Conservation (phyloP, 2,888 invertebrate species). For the Callinectes sapidus region DNA sequence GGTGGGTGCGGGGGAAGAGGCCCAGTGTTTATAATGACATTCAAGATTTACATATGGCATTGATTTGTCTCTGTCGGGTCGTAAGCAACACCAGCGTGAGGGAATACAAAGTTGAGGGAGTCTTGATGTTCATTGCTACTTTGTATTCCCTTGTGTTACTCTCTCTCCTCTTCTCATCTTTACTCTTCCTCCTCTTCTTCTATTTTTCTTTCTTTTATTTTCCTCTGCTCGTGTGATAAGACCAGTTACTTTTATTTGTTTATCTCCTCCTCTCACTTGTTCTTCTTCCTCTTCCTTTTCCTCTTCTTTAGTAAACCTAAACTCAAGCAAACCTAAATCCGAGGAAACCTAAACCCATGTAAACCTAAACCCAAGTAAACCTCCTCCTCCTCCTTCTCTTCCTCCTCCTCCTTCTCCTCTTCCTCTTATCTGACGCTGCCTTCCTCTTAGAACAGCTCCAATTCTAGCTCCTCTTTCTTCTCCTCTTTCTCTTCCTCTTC, state of each 20-base stretch:
- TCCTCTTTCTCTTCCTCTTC: too few relatives aligned
- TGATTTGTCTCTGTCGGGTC: conserved; percentile 17
- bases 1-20: not conserved
- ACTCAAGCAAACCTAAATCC: too few relatives aligned
- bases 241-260: not conserved
- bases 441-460: not conserved
- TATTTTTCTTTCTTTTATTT: not conserved
- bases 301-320: too few relatives aligned
- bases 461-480: not conserved
- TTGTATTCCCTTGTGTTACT: not conserved
- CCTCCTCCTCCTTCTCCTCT: not conserved
- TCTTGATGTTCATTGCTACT: not conserved
- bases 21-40: conserved; percentile 24
- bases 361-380: too few relatives aligned
- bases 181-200: not conserved
- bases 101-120: not conserved
- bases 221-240: not conserved
- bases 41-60: conserved; percentile 2
- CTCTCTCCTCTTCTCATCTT: not conserved
- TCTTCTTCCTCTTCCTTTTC: not conserved
- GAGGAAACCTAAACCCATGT: too few relatives aligned
- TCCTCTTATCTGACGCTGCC: too few relatives aligned
- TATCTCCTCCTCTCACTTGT: not conserved
- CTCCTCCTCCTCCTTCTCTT: too few relatives aligned
- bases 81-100: not conserved